Percentiles rank a stretch among this genome's conserved stretches.
phyloP scores from a whole-genome alignment of 2,888 invertebrate genomes.

The Trachelus iudaicus region DNA sequence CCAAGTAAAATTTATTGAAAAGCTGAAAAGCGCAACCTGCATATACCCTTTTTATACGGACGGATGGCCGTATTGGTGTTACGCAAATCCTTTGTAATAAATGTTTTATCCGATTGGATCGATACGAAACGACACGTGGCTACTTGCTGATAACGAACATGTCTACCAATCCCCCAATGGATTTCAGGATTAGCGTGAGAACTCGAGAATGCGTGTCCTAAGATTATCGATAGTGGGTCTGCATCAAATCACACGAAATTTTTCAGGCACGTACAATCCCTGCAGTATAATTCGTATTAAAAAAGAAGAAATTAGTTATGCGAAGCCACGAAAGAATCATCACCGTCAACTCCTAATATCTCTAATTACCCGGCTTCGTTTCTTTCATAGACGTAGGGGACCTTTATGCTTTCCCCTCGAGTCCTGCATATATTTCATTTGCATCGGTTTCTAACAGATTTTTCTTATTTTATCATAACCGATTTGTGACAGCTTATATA shows the following conservation, averaged over 20 bases:
- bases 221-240: constrained; percentile 38
- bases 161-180: background rate
- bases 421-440: too few species aligned
- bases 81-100: background rate
- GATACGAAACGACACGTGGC: background rate
- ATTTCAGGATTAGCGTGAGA: background rate
- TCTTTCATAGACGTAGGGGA: too few species aligned
- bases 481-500: background rate
- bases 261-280: constrained; percentile 52
- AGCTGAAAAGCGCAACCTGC: background rate
- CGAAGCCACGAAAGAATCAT: too few species aligned
- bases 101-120: background rate
- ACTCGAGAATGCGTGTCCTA: constrained; percentile 47
- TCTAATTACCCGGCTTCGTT: too few species aligned
- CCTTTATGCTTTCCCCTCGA: too few species aligned
- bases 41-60: background rate
- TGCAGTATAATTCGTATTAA: background rate
- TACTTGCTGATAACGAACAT: background rate
- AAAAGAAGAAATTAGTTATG: background rate
- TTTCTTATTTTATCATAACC: background rate
- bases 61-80: background rate
- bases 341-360: too few species aligned
- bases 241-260: constrained; percentile 41
- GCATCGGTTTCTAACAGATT: background rate
- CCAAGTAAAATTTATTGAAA: background rate